These are phyloP conservation scores for human DNA, from an alignment of 2,113 vertebrate genomes.

Conservation along the genomic window GRCh38 chr16:7509001-7509500, in stretches of 20 bases:
- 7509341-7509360: neutral
- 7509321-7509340: neutral
- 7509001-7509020: slow-evolving; percentile 66
- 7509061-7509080: neutral
- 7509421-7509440: neutral
- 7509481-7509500: neutral
- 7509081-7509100: neutral
- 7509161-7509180: neutral
- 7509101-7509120: neutral
- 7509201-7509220: neutral
- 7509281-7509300: rapidly evolving
- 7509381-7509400: neutral
- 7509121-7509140: neutral
- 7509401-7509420: neutral
- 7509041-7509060: slow-evolving; percentile 65
- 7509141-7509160: neutral
- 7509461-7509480: neutral
- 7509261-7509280: neutral
- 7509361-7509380: neutral
- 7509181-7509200: neutral
- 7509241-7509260: neutral
- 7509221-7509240: neutral
- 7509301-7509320: neutral
- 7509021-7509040: slow-evolving; percentile 61
- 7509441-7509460: neutral